phyloP scores from a whole-genome alignment of 2,113 vertebrate genomes.

The Pelmatolapia mariae region DNA sequence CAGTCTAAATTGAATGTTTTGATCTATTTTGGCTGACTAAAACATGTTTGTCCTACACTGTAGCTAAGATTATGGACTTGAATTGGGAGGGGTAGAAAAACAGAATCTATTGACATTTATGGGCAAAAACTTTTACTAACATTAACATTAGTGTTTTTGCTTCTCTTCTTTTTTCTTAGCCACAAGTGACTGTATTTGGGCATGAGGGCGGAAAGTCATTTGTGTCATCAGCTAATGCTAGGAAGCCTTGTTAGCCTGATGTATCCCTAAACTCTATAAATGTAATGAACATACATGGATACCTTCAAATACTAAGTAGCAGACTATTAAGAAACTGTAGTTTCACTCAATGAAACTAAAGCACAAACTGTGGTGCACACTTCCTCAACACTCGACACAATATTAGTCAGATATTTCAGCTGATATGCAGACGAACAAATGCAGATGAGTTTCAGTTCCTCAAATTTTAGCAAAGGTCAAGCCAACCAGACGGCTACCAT shows the following conservation, averaged over 20 bases:
- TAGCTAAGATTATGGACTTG: neutral
- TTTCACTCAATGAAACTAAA: neutral
- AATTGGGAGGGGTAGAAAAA: neutral
- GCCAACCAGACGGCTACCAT: neutral
- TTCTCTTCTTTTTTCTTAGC: neutral
- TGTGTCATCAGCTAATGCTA: neutral
- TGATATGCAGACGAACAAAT: neutral
- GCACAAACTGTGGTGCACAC: neutral
- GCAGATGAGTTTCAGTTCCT: neutral
- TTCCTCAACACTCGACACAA: neutral
- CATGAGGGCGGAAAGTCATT: neutral
- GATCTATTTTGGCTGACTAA: neutral
- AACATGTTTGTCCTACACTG: neutral
- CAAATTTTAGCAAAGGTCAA: neutral
- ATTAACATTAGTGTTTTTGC: neutral
- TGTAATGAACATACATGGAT: neutral
- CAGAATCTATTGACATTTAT: neutral
- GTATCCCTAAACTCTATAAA: neutral
- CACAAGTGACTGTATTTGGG: neutral
- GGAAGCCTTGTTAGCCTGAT: neutral
- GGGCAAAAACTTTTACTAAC: neutral
- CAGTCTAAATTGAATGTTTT: neutral
- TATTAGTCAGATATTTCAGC: neutral
- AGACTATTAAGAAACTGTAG: neutral
- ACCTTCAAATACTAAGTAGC: neutral